Evolutionary conservation across 1,140 invertebrate genomes (phyloP), one percentile per base, ranked within the genome.

Genomic region (Trachymyrmex cornetzi): DNA sequence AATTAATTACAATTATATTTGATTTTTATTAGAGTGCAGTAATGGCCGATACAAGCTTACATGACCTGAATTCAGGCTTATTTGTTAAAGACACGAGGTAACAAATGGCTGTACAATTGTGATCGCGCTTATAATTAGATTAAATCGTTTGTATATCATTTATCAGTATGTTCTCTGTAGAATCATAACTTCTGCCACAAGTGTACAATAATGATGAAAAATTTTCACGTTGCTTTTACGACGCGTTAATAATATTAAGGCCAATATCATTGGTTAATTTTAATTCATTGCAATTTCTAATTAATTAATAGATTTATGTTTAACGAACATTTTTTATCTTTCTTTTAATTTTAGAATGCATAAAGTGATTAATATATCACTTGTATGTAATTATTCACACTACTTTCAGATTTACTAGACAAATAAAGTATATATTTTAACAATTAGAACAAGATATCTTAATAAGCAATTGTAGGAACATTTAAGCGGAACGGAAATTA

Each of bases 51-150:
- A 24, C 80, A 14, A 48, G 24, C 30, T 38, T 53, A 63, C 14
- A 11, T 48, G 59, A 66, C 82, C 55, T 30, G 66, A 64, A 57
- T 91, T 88, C 74, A 88, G 77, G 81, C 77, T 88, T 88, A 85
- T 91, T 90, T 90, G 75, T 90, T 84, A 80, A 74, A 77, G 90
- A 85, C 90, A 89, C 71, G 80, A 87, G 87, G 80, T 90, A 87
- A 85, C 90, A 91, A 91, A 90, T 91, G 87, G 85, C 85, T 91
- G 87, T 88, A 85, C 53, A 77, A 72, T 53, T 90, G 80, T 85
- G 85, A 90, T 91, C 88, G 50, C 66, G 75, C 67, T 84, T 27
- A 75, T 55, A 77, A 53, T 81, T 77, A 88, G 64, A 82, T 64
- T 59, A 48, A 77, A 74, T 90, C 66, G 30, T 59, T 89, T 81